Evolutionary conservation across 2,888 invertebrate genomes (phyloP), one percentile per base, ranked within the genome.

Genomic region (Cerceris rybyensis): DNA sequence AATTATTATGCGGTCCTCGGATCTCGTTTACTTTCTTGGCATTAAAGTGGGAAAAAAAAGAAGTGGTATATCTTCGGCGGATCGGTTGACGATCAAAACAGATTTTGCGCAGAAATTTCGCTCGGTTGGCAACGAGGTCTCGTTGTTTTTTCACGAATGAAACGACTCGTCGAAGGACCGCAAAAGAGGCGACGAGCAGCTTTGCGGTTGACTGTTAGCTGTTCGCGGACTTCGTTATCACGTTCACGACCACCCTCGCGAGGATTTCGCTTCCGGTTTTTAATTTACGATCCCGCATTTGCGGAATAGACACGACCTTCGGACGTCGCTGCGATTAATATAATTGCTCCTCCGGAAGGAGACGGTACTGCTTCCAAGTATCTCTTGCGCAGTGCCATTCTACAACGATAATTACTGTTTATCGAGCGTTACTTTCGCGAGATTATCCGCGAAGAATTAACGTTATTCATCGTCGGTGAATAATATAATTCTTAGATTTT

Each of bases 231-330:
- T 75, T 78, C 71, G 72, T 83, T 76, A 78, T 86, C 84, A 78
- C 86, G 80, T 83, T 76, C 81, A 75, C 81, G 76, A 80, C 83
- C 83, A 75, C 85, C 84, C 84, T 85, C 86, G 76, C 84, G 75
- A 78, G 60, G 39, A 58, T 50, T 55, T 13, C 65, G 63, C 65
- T 75, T 85, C 84, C 84, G 76, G 63, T 66, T 63, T 60, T 70
- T 70, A 61, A 71, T 65, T 69, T 50, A 55, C 61, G n/a, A 52
- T 50, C 55, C 50, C 59, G 59, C 59, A 52, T 66, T 63, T 28
- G 13, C 7, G n/a, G 49, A 64, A 49, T 46, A 17, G 11, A 13
- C 54, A n/a, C 55, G 69, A 66, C 65, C 76, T 70, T 63, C 59
- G 42, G 14, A 42, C n/a, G 28, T 28, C 1, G 28, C 17, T n/a